phyloP scores from a whole-genome alignment of 2,797 vertebrate genomes.

The Clamator glandarius region DNA sequence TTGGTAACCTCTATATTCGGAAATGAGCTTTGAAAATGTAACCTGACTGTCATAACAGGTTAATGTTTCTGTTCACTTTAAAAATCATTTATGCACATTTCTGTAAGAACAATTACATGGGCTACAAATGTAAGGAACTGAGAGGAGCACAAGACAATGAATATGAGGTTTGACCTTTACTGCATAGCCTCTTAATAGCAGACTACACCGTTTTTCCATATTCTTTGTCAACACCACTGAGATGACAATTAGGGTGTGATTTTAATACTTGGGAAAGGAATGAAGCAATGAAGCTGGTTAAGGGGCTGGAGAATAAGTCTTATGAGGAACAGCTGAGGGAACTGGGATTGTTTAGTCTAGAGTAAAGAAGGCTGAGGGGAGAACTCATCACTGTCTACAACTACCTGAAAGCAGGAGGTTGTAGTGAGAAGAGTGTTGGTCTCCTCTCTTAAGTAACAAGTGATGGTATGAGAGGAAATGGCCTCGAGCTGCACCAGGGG shows the following conservation, averaged over 20 bases:
- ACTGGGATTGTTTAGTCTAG: too few species aligned
- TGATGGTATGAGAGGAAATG: too few species aligned
- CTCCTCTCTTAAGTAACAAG: too few species aligned
- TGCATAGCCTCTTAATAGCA: background rate
- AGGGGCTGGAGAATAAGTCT: too few species aligned
- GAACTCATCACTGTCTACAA: too few species aligned
- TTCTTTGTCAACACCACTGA: background rate
- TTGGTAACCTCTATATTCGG: background rate
- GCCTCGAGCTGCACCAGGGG: too few species aligned
- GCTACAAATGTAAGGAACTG: background rate
- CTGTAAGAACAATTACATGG: background rate
- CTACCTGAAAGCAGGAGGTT: too few species aligned
- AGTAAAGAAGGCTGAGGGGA: too few species aligned
- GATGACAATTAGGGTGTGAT: conserved; percentile 37
- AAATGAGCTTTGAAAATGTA: background rate
- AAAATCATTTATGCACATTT: background rate
- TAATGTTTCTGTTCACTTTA: background rate
- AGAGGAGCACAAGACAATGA: background rate
- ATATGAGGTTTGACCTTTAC: background rate
- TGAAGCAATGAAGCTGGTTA: too few species aligned
- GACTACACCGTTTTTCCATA: background rate
- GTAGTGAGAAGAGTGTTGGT: too few species aligned
- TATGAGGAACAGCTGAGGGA: too few species aligned
- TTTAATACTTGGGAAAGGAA: conserved; percentile 33
- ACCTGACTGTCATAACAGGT: background rate